Base-by-base conservation (phyloP, 2,888 invertebrate species). In the Lasioglossum lativentre region DNA sequence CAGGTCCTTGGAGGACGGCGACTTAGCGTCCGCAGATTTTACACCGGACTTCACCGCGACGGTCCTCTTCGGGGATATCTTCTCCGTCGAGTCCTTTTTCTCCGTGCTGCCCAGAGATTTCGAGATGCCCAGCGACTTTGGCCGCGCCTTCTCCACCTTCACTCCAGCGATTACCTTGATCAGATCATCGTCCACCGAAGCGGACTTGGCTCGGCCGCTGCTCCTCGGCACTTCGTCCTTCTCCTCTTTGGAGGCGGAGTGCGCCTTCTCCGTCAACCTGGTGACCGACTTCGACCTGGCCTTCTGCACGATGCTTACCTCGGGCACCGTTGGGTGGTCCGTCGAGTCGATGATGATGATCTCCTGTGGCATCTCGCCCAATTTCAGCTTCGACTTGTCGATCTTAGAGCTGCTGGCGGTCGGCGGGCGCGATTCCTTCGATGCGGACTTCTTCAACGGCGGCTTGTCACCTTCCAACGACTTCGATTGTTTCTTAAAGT, bases 281-380 rank as follows among this genome's bases (percentile, higher is more conserved):
- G 91, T 94, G 0, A 95, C 93, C 5, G 95, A 95, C 85, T 95
- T 95, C 3, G 95, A 95, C 91, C 95, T 92, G 38, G 93, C 94
- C 83, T 95, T 95, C 78, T 95, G 95, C 6, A 95, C 93, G 23
- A 95, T 95, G 82, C 95, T 95, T 1, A 95, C 93, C 78, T 95
- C 94, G 34, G 95, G 95, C 4, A 89, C 92, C 4, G 94, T 91
- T 8, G 63, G 63, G 0, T 63, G 63, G 71, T 95, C 95, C 5
- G 94, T 95, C 14, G 95, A 94, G 78, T 95, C 95, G 52, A 95
- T 95, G 40, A 95, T 95, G 81, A 95, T 95, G 75, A 95, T 95
- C 89, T 95, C 95, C 76, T 95, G 95, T 0, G 95, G 95, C 95
- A 95, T 94, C 83, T 95, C 95, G 12, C 94, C 94, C 19, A 95